A percentile compares a stretch with the other conserved stretches of the same genome.
Conservation (phyloP, 2,113 vertebrate species). For the Larimichthys crocea region DNA sequence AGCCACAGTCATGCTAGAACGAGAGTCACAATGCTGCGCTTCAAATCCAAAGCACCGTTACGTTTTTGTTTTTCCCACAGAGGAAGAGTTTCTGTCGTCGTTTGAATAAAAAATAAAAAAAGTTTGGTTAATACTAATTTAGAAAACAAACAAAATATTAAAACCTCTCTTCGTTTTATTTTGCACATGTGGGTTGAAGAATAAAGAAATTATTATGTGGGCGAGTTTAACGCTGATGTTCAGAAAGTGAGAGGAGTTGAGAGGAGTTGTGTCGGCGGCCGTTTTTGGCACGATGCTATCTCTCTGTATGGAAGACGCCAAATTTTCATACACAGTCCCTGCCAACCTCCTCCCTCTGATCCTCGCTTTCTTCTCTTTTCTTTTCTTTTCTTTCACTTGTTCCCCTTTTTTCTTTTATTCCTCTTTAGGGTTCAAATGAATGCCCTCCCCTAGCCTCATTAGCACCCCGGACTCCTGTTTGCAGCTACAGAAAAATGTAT, state of each 20-base stretch:
- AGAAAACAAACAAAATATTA: constrained; percentile 23
- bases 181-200: constrained; percentile 59
- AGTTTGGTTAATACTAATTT: constrained; percentile 32
- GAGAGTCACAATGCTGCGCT: constrained; percentile 40
- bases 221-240: constrained; percentile 62
- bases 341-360: constrained; percentile 86
- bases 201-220: constrained; percentile 65
- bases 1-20: constrained; percentile 38
- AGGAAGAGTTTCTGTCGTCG: constrained; percentile 17
- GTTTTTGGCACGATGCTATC: constrained; percentile 82
- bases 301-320: constrained; percentile 82
- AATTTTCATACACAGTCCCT: constrained; percentile 80
- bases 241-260: constrained; percentile 71
- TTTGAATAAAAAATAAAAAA: not conserved
- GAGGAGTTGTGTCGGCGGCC: constrained; percentile 78
- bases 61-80: not conserved
- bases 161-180: constrained; percentile 42
- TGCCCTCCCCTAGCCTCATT: constrained; percentile 80
- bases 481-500: constrained; percentile 75
- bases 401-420: constrained; percentile 77
- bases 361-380: constrained; percentile 78
- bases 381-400: constrained; percentile 72
- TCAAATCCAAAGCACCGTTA: constrained; percentile 27
- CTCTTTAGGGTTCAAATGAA: constrained; percentile 81
- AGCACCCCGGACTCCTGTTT: constrained; percentile 78